Evolutionary conservation across 2,797 vertebrate genomes (phyloP), one percentile per base, ranked within the genome.

Genomic region (Labeo calbasu): DNA sequence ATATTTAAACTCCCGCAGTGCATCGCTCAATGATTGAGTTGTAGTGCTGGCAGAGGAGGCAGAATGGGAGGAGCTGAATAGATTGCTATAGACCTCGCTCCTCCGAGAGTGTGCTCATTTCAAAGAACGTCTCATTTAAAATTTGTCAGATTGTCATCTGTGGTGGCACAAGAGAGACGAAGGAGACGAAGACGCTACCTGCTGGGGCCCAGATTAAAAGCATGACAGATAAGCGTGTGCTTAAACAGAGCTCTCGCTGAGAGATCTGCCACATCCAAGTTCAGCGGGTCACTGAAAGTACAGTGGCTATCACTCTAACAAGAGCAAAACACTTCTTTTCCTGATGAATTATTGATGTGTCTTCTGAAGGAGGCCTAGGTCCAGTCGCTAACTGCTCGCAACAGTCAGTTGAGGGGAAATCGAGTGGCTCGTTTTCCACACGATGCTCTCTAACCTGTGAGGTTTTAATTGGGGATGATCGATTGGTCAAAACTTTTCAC

Each of bases 111-210:
- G 21, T 84, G 66, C 53, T 71, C 65, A 17, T 61, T 61, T 75
- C 77, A 80, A 59, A 87, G 53, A 81, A 79, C 48, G 70, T 72
- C 79, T 86, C 75, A 84, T 81, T 86, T 82, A 77, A 84, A 80
- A 71, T 88, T 8, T 79, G 85, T 71, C 75, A 66, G 76, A 65
- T 77, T 78, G 81, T 79, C 68, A 82, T 82, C 72, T 82, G 69
- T 11, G 14, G 70, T 14, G n/a, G 65, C 19, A 69, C 13, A 11
- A 36, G 71, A 78, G 51, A 70, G 12, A 36, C 19, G 12, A 73
- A 82, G 15, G 59, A 81, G 66, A 84, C 1, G 55, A 66, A 36
- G 19, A 82, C 2, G 51, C 4, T 70, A 51, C 55, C 78, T 82
- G 78, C 79, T 78, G 84, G 78, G 75, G 48, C 61, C 23, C 28